These are phyloP conservation scores for Hoplostethus atlanticus DNA, from an alignment of 2,797 vertebrate species.

Conservation along the genomic window DNA sequence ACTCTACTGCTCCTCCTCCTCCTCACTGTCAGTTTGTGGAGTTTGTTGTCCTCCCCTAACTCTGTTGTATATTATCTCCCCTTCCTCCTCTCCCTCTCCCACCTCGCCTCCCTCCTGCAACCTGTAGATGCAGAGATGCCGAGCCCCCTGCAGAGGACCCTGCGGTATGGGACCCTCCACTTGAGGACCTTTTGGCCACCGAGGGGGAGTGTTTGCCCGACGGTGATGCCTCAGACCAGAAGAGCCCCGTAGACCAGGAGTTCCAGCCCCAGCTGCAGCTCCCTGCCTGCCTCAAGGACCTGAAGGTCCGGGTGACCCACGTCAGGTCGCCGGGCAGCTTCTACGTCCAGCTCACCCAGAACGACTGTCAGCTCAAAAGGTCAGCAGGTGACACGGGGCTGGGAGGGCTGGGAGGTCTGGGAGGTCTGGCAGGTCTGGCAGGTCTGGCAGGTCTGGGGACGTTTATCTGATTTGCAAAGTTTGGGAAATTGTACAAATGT, in stretches of 20 bases:
- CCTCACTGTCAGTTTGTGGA: no score
- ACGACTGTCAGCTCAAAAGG: slow-evolving; percentile 86
- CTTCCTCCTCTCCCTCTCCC: neutral
- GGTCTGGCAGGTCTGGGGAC: no score
- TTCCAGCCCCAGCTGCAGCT: slow-evolving; percentile 59
- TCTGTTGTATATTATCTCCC: neutral
- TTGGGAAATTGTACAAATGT: no score
- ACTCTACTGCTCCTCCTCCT: neutral
- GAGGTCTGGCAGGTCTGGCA: no score
- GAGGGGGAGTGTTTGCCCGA: neutral
- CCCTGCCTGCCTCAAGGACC: slow-evolving; percentile 67
- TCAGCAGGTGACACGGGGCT: slow-evolving; percentile 57
- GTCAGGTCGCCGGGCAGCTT: slow-evolving; percentile 91
- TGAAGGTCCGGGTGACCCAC: slow-evolving; percentile 86
- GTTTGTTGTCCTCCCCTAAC: neutral
- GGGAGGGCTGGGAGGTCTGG: no score
- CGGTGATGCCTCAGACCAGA: neutral
- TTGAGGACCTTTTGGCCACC: slow-evolving; percentile 28
- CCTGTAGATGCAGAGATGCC: neutral
- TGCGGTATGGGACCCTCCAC: slow-evolving; percentile 78
- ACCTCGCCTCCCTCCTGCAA: neutral
- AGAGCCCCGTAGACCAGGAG: neutral
- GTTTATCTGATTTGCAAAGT: no score
- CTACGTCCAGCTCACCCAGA: slow-evolving; percentile 85
- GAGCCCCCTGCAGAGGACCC: neutral